phyloP scores from a whole-genome alignment of 2,888 invertebrate genomes.

The Heteromurus nitidus region DNA sequence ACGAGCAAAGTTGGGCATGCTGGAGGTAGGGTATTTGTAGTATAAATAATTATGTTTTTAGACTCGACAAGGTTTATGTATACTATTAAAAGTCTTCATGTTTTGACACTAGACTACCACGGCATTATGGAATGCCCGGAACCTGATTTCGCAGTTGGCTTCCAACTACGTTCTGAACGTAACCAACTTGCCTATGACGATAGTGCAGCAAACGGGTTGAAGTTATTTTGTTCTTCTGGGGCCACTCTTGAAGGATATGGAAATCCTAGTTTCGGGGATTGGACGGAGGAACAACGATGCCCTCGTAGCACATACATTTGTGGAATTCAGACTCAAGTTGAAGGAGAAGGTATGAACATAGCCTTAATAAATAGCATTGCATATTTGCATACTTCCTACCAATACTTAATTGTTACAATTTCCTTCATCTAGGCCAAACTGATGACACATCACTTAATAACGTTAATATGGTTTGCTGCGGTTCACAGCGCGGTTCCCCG shows the following conservation, averaged over 20 bases:
- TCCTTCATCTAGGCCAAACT: constrained; percentile 16
- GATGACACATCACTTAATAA: constrained; percentile 16
- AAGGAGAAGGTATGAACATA: constrained; percentile 7
- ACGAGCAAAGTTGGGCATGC: constrained; percentile 12
- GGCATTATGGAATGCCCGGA: constrained; percentile 31
- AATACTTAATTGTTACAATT: neutral
- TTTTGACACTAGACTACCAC: no score
- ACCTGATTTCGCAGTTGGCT: constrained; percentile 11
- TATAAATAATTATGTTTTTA: no score
- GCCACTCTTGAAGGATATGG: constrained; percentile 56
- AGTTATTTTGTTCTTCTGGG: constrained; percentile 32
- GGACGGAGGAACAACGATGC: constrained; percentile 42
- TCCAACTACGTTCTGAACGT: constrained; percentile 37
- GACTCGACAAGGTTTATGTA: no score
- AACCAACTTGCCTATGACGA: constrained; percentile 33
- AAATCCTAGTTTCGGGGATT: constrained; percentile 34
- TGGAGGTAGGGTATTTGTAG: no score
- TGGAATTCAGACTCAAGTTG: constrained; percentile 61
- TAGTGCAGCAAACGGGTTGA: constrained; percentile 44
- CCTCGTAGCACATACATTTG: constrained; percentile 39
- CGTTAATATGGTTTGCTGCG: constrained; percentile 18
- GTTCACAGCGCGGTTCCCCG: no score
- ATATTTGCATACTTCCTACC: no score
- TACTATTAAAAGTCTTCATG: no score
- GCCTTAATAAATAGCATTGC: neutral